A percentile compares a stretch with the other conserved stretches of the same genome.
Evolutionary conservation across 2,113 vertebrate species (phyloP).

Genomic region (Eudyptes chrysolophus): DNA sequence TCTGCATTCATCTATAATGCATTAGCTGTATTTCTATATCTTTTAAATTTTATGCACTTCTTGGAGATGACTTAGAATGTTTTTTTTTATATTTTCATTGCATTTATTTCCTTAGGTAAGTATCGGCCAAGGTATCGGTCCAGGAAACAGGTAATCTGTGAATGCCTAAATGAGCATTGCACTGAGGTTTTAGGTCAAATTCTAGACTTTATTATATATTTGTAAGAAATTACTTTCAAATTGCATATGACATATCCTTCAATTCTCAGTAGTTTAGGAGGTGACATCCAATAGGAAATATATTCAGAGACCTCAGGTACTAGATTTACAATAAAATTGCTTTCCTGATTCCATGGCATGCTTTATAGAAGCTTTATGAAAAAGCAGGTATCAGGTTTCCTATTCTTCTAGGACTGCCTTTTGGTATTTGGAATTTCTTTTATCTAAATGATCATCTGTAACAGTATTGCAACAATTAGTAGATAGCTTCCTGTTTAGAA

Average conservation of each 20-base stretch:
- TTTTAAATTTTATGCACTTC: background rate
- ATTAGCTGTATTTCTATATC: background rate
- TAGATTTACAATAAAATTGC: background rate
- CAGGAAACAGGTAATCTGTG: background rate
- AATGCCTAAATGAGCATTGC: background rate
- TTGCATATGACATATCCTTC: background rate
- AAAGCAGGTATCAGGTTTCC: background rate
- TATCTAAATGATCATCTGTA: background rate
- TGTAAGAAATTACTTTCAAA: constrained; percentile 5
- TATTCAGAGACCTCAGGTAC: background rate
- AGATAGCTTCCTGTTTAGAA: background rate
- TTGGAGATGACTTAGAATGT: background rate
- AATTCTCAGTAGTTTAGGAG: background rate
- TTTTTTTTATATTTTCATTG: background rate
- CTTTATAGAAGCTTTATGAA: background rate
- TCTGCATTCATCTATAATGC: background rate
- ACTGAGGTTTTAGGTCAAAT: background rate
- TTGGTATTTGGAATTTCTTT: background rate
- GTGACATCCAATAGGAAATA: background rate
- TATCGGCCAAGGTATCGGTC: rapidly evolving
- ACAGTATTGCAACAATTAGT: background rate
- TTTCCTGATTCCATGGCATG: background rate
- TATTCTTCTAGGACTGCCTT: background rate
- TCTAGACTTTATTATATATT: background rate
- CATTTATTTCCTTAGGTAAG: background rate